These are phyloP conservation scores for Streptopelia turtur DNA, from an alignment of 2,797 vertebrate genomes.

Conservation along the genomic window DNA sequence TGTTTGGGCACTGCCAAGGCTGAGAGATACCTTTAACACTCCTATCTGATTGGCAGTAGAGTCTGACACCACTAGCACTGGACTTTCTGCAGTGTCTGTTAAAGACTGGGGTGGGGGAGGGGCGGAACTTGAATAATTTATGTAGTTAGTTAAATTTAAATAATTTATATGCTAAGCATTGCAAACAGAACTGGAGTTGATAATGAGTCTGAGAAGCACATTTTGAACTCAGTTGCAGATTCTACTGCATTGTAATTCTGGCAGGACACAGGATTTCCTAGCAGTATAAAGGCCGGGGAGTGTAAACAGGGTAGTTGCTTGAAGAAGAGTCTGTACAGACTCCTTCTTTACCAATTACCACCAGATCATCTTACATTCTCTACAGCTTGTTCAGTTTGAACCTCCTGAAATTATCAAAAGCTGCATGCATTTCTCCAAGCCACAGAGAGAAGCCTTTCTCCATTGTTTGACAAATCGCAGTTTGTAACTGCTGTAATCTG, in stretches of 20 bases:
- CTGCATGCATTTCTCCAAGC: neutral
- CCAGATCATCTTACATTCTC: neutral
- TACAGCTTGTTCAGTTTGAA: neutral
- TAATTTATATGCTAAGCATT: conserved; percentile 76
- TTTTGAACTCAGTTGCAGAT: conserved; percentile 68
- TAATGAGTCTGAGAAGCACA: conserved; percentile 64
- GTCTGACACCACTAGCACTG: conserved; percentile 51
- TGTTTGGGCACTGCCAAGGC: neutral
- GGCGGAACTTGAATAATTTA: conserved; percentile 66
- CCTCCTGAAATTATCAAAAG: conserved; percentile 1
- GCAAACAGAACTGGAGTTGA: conserved; percentile 71
- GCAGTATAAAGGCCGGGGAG: neutral
- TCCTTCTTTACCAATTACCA: conserved; percentile 17
- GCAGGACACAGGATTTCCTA: conserved; percentile 40
- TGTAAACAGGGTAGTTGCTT: conserved; percentile 50
- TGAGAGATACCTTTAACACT: neutral
- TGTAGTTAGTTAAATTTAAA: conserved; percentile 75
- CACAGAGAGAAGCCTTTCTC: neutral
- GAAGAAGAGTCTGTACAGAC: neutral
- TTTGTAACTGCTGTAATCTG: conserved; percentile 62
- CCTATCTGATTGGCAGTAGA: conserved; percentile 52
- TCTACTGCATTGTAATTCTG: conserved; percentile 58
- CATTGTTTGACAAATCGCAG: conserved; percentile 54
- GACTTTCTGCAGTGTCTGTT: conserved; percentile 60
- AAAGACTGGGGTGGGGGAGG: neutral